Evolutionary conservation across 2,888 invertebrate species (phyloP), one percentile per base, ranked within the genome.

Genomic region (Apoda limacodes): DNA sequence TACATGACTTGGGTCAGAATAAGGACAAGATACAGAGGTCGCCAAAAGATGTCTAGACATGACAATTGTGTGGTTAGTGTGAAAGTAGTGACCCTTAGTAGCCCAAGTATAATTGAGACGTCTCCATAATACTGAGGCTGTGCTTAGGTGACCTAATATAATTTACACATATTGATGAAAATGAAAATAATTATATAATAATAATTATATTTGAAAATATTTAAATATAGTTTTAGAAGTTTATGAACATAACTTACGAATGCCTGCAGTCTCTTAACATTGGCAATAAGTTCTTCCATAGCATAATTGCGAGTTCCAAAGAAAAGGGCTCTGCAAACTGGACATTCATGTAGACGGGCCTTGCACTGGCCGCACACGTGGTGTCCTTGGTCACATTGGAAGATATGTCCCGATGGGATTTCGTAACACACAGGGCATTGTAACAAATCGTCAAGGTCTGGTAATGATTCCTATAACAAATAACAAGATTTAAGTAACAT

Each of bases 381-480:
- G 46, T 85, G 85, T 0, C 85, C 85, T 39, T 81, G 74, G 43
- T 67, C 59, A 45, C 85, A 85, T 48, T 83, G 82, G 37, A 76
- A 69, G 35, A 84, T 80, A 37, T 71, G 70, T 2, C 69, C 72
- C 1, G 60, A 40, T 7, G 82, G 75, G 31, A 76, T 69, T 42
- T 83, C 82, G 45, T 82, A 81, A 52, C 85, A 85, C n/a, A 85
- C 76, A 12, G 83, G 83, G 50, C 85, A 85, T 54, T 83, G 81
- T 3, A 85, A 52, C 28, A 84, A 45, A 32, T 84, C 83, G 45
- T 83, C 84, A 29, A 85, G 59, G 40, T 78, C 74, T 32, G 78
- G 64, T 40, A 75, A 49, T 34, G 65, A 48, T 32, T 78, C 78
- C 13, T 60, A 35, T 78, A 78, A 54, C 20, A 61, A 62, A 39